Evolutionary conservation across 2,888 invertebrate genomes (phyloP).

Genomic region (Agrotis ipsilon): DNA sequence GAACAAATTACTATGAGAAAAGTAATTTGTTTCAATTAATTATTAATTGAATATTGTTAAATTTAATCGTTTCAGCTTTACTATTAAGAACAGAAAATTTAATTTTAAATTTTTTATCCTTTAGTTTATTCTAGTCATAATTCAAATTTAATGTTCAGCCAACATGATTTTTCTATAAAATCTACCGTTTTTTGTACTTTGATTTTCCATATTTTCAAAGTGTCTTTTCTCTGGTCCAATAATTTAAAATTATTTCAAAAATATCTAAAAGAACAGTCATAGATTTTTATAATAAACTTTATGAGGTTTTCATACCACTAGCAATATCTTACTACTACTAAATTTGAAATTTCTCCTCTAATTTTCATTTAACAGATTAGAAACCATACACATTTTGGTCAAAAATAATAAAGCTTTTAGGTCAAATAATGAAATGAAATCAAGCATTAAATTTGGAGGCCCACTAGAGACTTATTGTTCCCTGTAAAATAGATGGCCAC

Average conservation of each 20-base stretch:
- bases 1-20: slow-evolving; percentile 15
- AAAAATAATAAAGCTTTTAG: background rate
- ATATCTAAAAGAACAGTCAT: no score
- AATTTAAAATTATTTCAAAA: no score
- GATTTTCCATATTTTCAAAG: no score
- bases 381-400: background rate
- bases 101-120: background rate
- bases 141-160: background rate
- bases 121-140: no score
- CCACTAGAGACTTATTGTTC: no score
- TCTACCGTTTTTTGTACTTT: background rate
- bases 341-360: no score
- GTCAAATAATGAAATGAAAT: background rate
- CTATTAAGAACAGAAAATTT: background rate
- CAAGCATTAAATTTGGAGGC: background rate
- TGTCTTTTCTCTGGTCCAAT: no score
- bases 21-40: slow-evolving; percentile 28
- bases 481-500: no score
- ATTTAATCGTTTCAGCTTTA: slow-evolving; percentile 1
- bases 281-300: no score
- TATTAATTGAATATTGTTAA: slow-evolving; percentile 28
- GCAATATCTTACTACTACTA: no score
- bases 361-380: background rate
- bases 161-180: slow-evolving; percentile 1
- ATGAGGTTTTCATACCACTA: no score